Base-by-base conservation (phyloP, 2,888 invertebrate species). In the Netelia inedita region DNA sequence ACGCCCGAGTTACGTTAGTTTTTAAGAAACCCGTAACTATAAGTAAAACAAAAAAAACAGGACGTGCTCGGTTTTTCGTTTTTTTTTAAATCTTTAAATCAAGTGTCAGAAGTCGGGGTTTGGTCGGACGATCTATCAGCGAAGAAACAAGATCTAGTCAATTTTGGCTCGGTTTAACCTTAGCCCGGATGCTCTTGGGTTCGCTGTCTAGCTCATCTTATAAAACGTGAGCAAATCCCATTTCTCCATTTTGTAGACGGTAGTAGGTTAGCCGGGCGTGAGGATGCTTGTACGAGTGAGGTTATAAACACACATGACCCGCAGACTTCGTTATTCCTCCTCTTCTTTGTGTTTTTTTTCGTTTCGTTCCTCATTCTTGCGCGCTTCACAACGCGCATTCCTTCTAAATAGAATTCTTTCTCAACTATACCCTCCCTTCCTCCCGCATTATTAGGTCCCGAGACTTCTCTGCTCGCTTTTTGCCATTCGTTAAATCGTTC, bases 281-380 rank as follows among this genome's bases (percentile, higher is more conserved):
- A 35, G 35, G 35, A 35, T 35, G 6, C 35, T 35, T 86, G 79
- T 83, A 86, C 82, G 72, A 81, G 75, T 68, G 68, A 86, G 79
- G 86, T 82, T 28, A 59, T 74, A 82, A 80, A 81, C 35, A 85
- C 81, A 86, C 85, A 83, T 76, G 76, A 55, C 55, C 79, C 82
- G 83, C 83, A 71, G 46, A 21, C 55, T 53, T 61, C 79, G 79
- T 61, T 55, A 28, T 79, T 57, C 59, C 50, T 68, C 63, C 63
- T 74, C 65, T 57, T 72, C 72, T 41, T 14, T 71, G 74, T 85
- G 79, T 80, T 85, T 35, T 65, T 84, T 72, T 78, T 59, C 71
- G 63, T 74, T 74, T 78, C 81, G 63, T 82, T 55, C 43, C 81
- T 55, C 55, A 63, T 63, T 50, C 19, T 68, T 68, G 35, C 19